These are phyloP conservation scores for Pipra filicauda DNA, from an alignment of 2,113 vertebrate genomes.

Conservation along the genomic window DNA sequence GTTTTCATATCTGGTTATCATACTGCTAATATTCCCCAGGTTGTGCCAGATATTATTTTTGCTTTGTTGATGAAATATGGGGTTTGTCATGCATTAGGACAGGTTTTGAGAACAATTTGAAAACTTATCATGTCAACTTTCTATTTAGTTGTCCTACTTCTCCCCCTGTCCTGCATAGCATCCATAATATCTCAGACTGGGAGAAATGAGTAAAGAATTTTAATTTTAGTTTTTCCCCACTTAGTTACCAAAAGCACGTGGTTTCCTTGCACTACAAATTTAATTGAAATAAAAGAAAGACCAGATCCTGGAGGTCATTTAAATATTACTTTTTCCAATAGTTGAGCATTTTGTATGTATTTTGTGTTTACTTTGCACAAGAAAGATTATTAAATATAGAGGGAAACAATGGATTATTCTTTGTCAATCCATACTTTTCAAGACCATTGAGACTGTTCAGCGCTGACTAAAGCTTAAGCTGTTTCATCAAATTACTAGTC, in stretches of 20 bases:
- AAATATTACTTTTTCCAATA: not conserved
- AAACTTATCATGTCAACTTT: fast-evolving
- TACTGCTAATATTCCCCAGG: not conserved
- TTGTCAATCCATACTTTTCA: not conserved
- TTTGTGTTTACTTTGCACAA: not conserved
- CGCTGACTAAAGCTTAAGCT: not conserved
- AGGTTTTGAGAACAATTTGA: not conserved
- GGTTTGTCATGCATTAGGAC: not conserved
- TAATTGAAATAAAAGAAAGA: not conserved
- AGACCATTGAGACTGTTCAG: not conserved
- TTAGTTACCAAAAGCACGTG: not conserved
- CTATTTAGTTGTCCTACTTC: not conserved
- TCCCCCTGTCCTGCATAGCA: not conserved
- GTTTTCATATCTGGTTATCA: not conserved
- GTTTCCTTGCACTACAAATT: not conserved
- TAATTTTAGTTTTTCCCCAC: not conserved
- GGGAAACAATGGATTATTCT: not conserved
- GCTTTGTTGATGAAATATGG: not conserved
- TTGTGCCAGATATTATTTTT: not conserved
- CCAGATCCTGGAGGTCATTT: not conserved
- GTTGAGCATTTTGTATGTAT: not conserved
- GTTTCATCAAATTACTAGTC: not conserved
- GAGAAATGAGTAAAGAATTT: not conserved
- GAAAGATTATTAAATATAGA: not conserved
- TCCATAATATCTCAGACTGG: not conserved